Conservation (phyloP, 2,113 vertebrate species). For the Pseudonaja textilis region DNA sequence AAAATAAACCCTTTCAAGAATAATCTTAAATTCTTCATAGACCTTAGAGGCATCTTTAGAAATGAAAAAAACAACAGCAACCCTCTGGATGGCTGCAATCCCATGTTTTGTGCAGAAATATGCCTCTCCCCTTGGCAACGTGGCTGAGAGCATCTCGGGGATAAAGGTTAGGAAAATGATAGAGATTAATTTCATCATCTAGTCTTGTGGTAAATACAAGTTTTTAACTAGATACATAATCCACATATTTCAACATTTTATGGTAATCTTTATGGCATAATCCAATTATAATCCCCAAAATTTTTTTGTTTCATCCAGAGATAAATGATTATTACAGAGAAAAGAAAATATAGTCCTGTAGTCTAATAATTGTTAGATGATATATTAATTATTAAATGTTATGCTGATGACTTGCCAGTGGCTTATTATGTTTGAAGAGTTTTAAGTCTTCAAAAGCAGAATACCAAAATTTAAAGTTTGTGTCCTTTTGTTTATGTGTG, state of each 20-base stretch:
- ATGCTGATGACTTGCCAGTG: neutral
- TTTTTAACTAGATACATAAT: neutral
- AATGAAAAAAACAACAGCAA: neutral
- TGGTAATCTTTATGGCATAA: neutral
- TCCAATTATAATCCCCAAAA: neutral
- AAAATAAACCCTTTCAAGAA: neutral
- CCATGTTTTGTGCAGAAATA: neutral
- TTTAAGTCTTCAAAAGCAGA: constrained; percentile 8
- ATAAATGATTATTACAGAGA: neutral
- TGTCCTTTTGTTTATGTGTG: neutral
- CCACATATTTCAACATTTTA: neutral
- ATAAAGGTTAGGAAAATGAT: neutral
- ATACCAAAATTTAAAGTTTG: constrained; percentile 34
- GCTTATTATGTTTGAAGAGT: constrained; percentile 6
- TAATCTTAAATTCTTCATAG: neutral
- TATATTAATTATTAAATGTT: constrained; percentile 52
- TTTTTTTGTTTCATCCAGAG: neutral
- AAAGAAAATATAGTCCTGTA: constrained; percentile 18
- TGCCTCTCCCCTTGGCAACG: neutral
- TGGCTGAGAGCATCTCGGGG: neutral
- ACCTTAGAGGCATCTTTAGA: neutral
- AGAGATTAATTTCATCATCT: neutral
- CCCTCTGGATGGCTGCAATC: neutral
- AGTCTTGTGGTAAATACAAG: neutral
- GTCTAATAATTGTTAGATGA: constrained; percentile 45